phyloP scores from a whole-genome alignment of 2,113 vertebrate species.

The Triplophysa tibetana region DNA sequence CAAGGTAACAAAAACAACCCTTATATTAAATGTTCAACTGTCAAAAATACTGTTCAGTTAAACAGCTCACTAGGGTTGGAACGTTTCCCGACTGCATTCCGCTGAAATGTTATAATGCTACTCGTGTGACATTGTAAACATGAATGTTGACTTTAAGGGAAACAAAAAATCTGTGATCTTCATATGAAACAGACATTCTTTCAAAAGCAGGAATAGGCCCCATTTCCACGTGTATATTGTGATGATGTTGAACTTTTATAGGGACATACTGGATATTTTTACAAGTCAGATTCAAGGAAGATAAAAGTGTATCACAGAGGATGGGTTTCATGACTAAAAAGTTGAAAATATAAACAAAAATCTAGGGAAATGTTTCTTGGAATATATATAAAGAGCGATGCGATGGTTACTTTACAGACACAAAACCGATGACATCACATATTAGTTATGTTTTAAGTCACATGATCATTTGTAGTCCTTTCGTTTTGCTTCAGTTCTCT shows the following conservation, averaged over 20 bases:
- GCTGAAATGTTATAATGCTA: neutral
- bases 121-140: neutral
- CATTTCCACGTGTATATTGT: neutral
- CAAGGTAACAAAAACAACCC: too few relatives aligned
- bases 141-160: neutral
- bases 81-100: neutral
- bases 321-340: neutral
- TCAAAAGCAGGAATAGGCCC: neutral
- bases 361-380: neutral
- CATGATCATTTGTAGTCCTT: neutral
- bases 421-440: neutral
- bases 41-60: neutral
- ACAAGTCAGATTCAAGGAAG: neutral
- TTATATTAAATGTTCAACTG: too few relatives aligned
- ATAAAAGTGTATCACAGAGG: neutral
- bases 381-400: neutral
- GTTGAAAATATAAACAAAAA: neutral
- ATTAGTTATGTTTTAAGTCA: neutral
- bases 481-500: neutral
- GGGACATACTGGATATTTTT: neutral
- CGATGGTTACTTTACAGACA: conserved; percentile 9
- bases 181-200: neutral
- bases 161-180: too few relatives aligned
- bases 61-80: neutral
- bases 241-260: neutral